Percentiles rank a stretch among this genome's conserved stretches.
phyloP scores from a whole-genome alignment of 2,888 invertebrate genomes.

The Eristalis intricaria region DNA sequence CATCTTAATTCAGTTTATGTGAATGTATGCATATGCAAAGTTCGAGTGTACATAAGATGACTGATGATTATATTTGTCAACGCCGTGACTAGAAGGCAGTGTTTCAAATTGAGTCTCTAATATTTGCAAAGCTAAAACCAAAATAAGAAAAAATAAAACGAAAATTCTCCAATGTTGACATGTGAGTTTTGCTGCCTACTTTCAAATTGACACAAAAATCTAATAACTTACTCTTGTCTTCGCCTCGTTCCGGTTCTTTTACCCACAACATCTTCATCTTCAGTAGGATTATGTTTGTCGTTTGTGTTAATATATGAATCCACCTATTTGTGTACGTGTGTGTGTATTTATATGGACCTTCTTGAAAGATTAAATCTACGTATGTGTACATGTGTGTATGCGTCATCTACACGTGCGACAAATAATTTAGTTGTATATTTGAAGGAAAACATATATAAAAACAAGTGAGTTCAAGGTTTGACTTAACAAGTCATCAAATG shows the following conservation, averaged over 20 bases:
- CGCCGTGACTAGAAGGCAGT: neutral
- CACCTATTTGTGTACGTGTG: constrained; percentile 37
- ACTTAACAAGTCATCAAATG: neutral
- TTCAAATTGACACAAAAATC: constrained; percentile 54
- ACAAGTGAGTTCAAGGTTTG: constrained; percentile 37
- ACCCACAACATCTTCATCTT: constrained; percentile 41
- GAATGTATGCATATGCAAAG: neutral
- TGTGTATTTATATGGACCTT: constrained; percentile 19
- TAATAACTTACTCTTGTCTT: constrained; percentile 33
- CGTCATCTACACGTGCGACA: constrained; percentile 11
- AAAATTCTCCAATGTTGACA: constrained; percentile 44
- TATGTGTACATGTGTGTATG: neutral
- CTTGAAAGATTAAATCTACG: constrained; percentile 27
- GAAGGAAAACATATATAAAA: constrained; percentile 19
- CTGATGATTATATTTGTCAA: neutral
- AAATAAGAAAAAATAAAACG: neutral
- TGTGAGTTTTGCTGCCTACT: constrained; percentile 45
- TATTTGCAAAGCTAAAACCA: neutral
- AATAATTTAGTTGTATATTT: constrained; percentile 48
- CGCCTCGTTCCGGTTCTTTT: constrained; percentile 28
- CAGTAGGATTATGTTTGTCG: constrained; percentile 23
- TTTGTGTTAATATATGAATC: constrained; percentile 29
- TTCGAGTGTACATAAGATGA: neutral
- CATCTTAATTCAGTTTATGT: neutral
- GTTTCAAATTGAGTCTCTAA: neutral